phyloP scores from a whole-genome alignment of 2,797 vertebrate genomes.

The Hemibagrus guttatus region DNA sequence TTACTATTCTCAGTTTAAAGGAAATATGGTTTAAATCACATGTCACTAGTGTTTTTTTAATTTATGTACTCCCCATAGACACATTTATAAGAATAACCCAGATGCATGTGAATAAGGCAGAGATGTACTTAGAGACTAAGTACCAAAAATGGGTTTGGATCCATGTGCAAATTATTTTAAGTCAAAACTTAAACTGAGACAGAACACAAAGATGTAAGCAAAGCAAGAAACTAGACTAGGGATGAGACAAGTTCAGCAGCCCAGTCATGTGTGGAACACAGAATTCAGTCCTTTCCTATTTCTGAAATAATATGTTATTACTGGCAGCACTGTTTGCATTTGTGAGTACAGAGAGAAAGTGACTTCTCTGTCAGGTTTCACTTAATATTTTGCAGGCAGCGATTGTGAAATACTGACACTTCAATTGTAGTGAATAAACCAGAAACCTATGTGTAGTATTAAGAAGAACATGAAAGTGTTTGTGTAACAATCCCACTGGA shows the following conservation, averaged over 20 bases:
- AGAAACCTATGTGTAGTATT: no score
- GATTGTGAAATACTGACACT: no score
- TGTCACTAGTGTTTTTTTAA: neutral
- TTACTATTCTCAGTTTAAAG: neutral
- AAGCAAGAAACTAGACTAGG: neutral
- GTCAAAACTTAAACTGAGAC: neutral
- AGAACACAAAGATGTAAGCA: neutral
- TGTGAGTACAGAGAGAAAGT: no score
- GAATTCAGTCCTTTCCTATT: neutral
- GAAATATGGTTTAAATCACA: neutral
- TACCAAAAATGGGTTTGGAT: neutral
- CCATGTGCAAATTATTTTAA: neutral
- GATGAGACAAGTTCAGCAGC: neutral
- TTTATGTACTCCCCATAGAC: neutral
- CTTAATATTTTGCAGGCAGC: no score
- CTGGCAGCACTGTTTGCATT: neutral
- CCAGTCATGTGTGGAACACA: neutral
- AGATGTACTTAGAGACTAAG: neutral
- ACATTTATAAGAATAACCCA: slow-evolving; percentile 1
- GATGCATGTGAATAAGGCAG: neutral
- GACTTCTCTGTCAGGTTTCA: no score
- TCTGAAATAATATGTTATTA: neutral
- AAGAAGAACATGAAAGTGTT: no score
- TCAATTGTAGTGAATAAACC: no score
- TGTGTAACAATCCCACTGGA: no score